These are phyloP conservation scores for Rhimphoctona megacephalus DNA, from an alignment of 2,888 invertebrate species.

Conservation along the genomic window DNA sequence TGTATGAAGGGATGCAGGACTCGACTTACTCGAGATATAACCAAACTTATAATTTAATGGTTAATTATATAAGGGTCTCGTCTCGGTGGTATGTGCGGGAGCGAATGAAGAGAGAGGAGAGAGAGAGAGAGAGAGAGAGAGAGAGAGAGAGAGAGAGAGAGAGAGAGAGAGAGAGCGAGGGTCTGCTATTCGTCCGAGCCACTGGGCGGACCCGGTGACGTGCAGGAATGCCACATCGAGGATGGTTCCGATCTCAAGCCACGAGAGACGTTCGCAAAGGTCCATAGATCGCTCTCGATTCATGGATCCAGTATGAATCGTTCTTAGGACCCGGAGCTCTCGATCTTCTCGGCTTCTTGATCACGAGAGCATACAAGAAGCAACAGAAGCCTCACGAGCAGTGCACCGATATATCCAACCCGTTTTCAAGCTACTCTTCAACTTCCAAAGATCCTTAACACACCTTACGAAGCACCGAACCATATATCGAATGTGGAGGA, in stretches of 20 bases:
- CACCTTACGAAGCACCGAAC: constrained; percentile 51
- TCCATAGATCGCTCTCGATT: constrained; percentile 26
- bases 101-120: constrained; percentile 54
- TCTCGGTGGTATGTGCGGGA: constrained; percentile 67
- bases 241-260: constrained; percentile 58
- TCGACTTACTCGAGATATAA: constrained; percentile 78
- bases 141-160: constrained; percentile 47
- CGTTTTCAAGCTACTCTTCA: constrained; percentile 57
- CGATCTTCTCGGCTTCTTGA: constrained; percentile 54
- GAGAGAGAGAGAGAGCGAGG: constrained; percentile 48
- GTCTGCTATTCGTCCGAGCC: constrained; percentile 82
- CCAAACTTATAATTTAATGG: constrained; percentile 85
- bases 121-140: constrained; percentile 48
- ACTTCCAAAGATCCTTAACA: constrained; percentile 58
- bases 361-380: constrained; percentile 44
- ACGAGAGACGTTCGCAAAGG: constrained; percentile 44
- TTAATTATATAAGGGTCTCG: constrained; percentile 84
- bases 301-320: constrained; percentile 45
- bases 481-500: background rate
- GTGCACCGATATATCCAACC: constrained; percentile 52
- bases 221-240: constrained; percentile 79
- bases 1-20: constrained; percentile 41
- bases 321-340: constrained; percentile 57
- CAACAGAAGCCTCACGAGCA: constrained; percentile 56
- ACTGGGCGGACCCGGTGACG: constrained; percentile 84